Evolutionary conservation across 2,797 vertebrate species (phyloP).

Genomic region (Tamandua tetradactyla): DNA sequence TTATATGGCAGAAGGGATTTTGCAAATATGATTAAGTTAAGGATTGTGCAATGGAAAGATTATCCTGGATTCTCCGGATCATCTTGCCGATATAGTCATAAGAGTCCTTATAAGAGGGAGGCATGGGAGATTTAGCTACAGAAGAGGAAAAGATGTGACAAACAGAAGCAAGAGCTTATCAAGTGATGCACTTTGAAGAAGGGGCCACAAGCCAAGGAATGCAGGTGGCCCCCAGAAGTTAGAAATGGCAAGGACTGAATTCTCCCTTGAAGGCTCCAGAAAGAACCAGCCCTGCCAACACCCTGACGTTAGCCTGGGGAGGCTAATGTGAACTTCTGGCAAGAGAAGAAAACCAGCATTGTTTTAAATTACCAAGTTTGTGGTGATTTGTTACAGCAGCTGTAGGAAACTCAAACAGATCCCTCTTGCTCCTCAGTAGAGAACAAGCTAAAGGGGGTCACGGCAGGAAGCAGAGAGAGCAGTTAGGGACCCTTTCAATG

Average conservation of each 20-base stretch:
- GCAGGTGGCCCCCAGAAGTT: background rate
- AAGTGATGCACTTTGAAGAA: too few relatives aligned
- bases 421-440: background rate
- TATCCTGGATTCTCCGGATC: background rate
- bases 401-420: background rate
- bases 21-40: background rate
- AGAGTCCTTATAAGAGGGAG: background rate
- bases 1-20: background rate
- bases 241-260: too few relatives aligned
- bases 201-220: fast-evolving
- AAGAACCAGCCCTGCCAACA: fast-evolving
- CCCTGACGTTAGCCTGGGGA: background rate
- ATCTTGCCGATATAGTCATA: background rate
- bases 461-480: background rate
- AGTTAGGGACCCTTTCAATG: background rate
- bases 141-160: background rate
- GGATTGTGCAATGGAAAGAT: background rate
- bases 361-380: background rate
- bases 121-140: background rate
- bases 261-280: background rate
- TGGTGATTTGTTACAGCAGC: background rate
- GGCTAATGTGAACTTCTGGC: background rate
- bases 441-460: too few relatives aligned
- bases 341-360: background rate
- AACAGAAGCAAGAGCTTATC: background rate